phyloP scores from a whole-genome alignment of 2,797 vertebrate genomes.

The Xyrichtys novacula region DNA sequence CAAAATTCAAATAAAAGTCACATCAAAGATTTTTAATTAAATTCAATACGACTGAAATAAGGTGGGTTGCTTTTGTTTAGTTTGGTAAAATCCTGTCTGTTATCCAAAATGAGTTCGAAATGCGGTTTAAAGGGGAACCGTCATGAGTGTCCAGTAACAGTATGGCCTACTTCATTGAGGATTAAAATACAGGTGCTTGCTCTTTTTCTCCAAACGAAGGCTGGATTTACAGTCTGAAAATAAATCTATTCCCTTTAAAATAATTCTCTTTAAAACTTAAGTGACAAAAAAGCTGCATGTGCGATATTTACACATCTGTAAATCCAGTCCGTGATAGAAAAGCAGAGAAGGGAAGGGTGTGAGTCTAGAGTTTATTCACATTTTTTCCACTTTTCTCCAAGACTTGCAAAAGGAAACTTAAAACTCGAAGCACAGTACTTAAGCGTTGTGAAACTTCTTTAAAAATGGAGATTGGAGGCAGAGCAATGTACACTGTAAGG shows the following conservation, averaged over 20 bases:
- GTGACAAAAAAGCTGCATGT: not conserved
- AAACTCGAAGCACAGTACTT: not conserved
- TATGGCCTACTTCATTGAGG: constrained; percentile 82
- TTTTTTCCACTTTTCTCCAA: not conserved
- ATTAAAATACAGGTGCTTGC: constrained; percentile 50
- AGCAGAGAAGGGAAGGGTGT: not conserved
- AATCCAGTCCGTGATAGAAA: constrained; percentile 40
- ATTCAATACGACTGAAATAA: constrained; percentile 5
- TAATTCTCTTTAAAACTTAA: no score
- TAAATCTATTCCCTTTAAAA: not conserved
- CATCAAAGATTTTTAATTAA: constrained; percentile 20
- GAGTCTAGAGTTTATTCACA: not conserved
- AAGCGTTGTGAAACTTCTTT: not conserved
- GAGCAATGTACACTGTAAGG: constrained; percentile 48
- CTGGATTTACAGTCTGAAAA: constrained; percentile 46
- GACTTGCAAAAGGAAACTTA: not conserved
- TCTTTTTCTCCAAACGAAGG: constrained; percentile 37
- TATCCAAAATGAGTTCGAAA: constrained; percentile 27
- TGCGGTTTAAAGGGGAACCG: constrained; percentile 64
- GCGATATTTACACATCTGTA: constrained; percentile 10
- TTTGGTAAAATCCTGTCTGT: constrained; percentile 14
- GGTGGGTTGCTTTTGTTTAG: not conserved
- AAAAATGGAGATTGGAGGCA: constrained; percentile 12
- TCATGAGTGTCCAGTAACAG: constrained; percentile 87
- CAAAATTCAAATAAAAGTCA: constrained; percentile 69